Evolutionary conservation across 2,888 invertebrate genomes (phyloP), one percentile per base, ranked within the genome.

Genomic region (Linnaemya vulpina): DNA sequence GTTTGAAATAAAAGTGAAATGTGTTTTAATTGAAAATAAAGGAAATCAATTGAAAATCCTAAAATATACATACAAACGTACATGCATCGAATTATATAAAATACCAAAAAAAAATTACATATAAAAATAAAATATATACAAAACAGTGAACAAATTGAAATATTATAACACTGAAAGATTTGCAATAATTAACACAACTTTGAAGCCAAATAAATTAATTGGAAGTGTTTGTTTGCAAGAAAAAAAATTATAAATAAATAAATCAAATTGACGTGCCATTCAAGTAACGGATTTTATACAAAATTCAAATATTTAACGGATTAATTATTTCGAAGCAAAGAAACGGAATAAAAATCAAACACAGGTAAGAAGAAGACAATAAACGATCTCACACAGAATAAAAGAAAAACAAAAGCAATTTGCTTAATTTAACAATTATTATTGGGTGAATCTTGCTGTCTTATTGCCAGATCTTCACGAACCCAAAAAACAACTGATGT

Each of bases 161-260:
- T 67, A 51, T 10, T 46, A 10, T n/a, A 58, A 83, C 25, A 76
- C 55, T 63, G 11, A 51, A 80, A 49, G 30, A 65, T 55, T 58
- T 20, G 13, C 11, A 77, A 68, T 65, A 49, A 22, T 55, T 62
- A 15, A 49, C 65, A 75, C 77, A 77, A 81, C 51, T 70, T 70
- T 82, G 13, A 65, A 22, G 53, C 20, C 22, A 70, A 84, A 65
- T 70, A 78, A 65, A 75, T 68, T 25, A 25, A 87, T 84, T 73
- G 79, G 62, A 84, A 83, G 68, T 87, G 86, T 78, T 86, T 62
- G 68, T 83, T 86, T 89, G 87, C 65, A 30, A 62, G 88, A 86
- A 53, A 87, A 88, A 87, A n/a, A n/a, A n/a, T n/a, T n/a, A n/a
- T 4, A 46, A 88, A 86, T 20, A 87, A 88, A 87, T 40, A 75